A percentile compares a stretch with the other conserved stretches of the same genome.
Evolutionary conservation across 2,113 vertebrate genomes (phyloP).

Genomic region (Sakesphorus luctuosus): DNA sequence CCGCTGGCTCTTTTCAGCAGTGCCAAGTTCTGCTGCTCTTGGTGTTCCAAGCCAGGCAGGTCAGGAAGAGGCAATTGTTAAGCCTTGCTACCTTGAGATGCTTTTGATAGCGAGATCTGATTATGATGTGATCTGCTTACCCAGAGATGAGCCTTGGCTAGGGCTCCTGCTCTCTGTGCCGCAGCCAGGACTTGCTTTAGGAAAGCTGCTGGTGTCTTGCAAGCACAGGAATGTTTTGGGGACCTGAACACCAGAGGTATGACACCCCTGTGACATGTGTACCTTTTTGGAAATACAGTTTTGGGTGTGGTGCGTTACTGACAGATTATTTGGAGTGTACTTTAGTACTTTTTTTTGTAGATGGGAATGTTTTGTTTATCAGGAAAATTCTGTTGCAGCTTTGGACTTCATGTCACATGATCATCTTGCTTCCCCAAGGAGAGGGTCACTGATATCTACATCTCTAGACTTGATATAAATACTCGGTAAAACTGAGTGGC

Average conservation of each 20-base stretch:
- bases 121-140: slow-evolving; percentile 25
- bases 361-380: neutral
- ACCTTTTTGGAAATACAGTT: neutral
- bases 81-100: slow-evolving; percentile 12
- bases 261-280: neutral
- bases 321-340: neutral
- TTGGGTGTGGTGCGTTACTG: neutral
- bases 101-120: slow-evolving; percentile 13
- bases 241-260: neutral
- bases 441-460: neutral
- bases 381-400: neutral
- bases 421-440: slow-evolving; percentile 1
- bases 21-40: neutral
- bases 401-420: neutral
- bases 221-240: neutral
- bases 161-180: neutral
- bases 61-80: slow-evolving; percentile 18
- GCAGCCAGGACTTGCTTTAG: neutral
- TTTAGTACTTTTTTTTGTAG: neutral
- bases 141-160: neutral
- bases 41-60: neutral
- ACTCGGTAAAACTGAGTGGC: neutral
- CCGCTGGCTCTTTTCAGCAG: neutral
- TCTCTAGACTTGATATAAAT: neutral
- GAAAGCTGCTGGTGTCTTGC: neutral